A percentile compares a stretch with the other conserved stretches of the same genome.
phyloP scores from a whole-genome alignment of 1,140 invertebrate species.

The Drosophila bifasciata region DNA sequence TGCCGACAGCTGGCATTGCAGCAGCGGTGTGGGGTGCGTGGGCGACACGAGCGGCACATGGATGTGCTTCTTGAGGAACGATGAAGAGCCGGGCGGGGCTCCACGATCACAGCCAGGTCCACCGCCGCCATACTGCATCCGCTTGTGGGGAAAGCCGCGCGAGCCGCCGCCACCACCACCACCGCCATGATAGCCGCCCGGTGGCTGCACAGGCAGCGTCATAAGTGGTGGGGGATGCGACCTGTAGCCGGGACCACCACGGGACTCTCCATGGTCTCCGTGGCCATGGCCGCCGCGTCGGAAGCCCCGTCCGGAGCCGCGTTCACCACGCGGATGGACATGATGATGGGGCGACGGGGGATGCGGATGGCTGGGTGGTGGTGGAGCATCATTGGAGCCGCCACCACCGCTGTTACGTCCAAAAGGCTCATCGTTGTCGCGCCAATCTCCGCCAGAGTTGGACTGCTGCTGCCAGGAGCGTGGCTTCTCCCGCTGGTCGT shows the following conservation, averaged over 20 bases:
- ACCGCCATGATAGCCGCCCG: constrained; percentile 65
- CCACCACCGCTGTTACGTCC: constrained; percentile 21
- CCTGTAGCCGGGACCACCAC: constrained; percentile 50
- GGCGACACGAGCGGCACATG: constrained; percentile 32
- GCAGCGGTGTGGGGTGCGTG: constrained; percentile 31
- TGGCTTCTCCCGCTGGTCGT: constrained; percentile 73
- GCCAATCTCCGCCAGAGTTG: constrained; percentile 62
- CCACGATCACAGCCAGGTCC: constrained; percentile 9
- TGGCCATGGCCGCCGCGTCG: constrained; percentile 66
- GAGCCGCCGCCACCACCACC: constrained; percentile 23
- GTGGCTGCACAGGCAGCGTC: constrained; percentile 74
- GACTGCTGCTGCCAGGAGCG: constrained; percentile 51
- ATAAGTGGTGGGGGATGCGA: constrained; percentile 77
- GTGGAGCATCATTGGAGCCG: constrained; percentile 12
- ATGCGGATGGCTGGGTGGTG: constrained; percentile 40
- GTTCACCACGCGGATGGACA: constrained; percentile 61
- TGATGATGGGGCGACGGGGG: constrained; percentile 65
- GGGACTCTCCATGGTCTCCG: constrained; percentile 46
- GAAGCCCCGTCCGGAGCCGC: constrained; percentile 63
- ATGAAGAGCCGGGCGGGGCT: constrained; percentile 1
- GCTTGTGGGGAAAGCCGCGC: constrained; percentile 72
- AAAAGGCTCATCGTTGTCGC: constrained; percentile 63
- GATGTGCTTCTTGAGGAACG: constrained; percentile 58
- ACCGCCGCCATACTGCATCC: constrained; percentile 64
- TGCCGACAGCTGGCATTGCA: constrained; percentile 11